These are phyloP conservation scores for Formica aserva DNA, from an alignment of 2,888 invertebrate genomes.

Conservation along the genomic window DNA sequence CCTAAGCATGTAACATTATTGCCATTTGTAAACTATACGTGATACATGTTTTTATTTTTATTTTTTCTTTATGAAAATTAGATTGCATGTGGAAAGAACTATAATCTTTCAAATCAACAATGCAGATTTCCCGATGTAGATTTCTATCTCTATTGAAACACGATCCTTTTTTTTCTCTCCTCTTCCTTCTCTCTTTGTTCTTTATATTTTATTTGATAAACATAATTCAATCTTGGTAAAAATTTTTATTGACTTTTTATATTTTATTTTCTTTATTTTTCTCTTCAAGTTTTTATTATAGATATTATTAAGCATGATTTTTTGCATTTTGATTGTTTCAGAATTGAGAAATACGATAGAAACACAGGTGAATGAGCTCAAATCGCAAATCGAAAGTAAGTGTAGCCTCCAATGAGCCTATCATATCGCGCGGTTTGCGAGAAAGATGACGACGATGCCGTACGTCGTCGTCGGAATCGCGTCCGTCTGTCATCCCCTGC, in stretches of 20 bases:
- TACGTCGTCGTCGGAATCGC: constrained; percentile 75
- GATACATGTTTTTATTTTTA: not conserved
- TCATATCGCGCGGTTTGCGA: constrained; percentile 77
- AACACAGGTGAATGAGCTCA: constrained; percentile 98
- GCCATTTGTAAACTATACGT: not conserved
- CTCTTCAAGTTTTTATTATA: not conserved
- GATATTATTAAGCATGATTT: constrained; percentile 40
- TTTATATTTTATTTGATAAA: not conserved
- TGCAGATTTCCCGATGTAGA: not conserved
- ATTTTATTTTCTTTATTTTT: not conserved
- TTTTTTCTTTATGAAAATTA: not conserved
- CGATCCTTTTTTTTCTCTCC: too few species aligned
- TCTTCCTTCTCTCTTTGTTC: not conserved
- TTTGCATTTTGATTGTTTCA: constrained; percentile 87
- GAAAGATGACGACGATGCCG: constrained; percentile 75
- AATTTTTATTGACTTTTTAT: not conserved
- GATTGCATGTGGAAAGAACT: not conserved
- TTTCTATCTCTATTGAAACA: not conserved
- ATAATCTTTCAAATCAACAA: not conserved
- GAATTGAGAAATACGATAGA: constrained; percentile 99
- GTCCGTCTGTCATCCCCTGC: constrained; percentile 75
- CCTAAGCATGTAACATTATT: not conserved
- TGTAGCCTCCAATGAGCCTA: constrained; percentile 96
- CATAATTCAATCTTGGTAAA: not conserved
- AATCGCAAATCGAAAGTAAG: constrained; percentile 98